These are phyloP conservation scores for Charina bottae DNA, from an alignment of 2,113 vertebrate species.

Conservation along the genomic window DNA sequence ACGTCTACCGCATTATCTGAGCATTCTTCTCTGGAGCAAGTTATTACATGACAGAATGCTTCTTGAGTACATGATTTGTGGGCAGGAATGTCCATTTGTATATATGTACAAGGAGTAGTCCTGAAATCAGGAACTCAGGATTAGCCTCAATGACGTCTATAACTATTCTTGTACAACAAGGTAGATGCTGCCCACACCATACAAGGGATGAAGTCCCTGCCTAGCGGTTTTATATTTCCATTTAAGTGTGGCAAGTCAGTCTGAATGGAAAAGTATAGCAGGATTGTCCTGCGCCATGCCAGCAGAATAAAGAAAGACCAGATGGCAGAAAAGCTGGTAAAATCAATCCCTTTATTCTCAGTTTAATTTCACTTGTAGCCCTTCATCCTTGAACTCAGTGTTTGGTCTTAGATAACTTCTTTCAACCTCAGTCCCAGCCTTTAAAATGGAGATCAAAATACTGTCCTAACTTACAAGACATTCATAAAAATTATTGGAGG, in stretches of 20 bases:
- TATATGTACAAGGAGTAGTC: slow-evolving; percentile 1
- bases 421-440: not conserved
- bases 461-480: not conserved
- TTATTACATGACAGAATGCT: not conserved
- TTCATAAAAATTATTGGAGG: not conserved
- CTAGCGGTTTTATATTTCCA: not conserved
- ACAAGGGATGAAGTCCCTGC: slow-evolving; percentile 5
- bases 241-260: not conserved
- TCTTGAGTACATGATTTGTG: not conserved
- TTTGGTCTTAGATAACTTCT: not conserved
- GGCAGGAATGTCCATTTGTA: not conserved
- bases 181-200: not conserved
- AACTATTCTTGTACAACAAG: slow-evolving; percentile 18
- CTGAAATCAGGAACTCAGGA: slow-evolving; percentile 3
- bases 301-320: not conserved
- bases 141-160: not conserved
- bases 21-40: not conserved
- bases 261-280: not conserved
- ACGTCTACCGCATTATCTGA: not conserved
- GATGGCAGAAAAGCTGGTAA: not conserved
- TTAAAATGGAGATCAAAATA: not conserved
- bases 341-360: not conserved
- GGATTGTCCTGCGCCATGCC: not conserved
- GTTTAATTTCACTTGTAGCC: not conserved
- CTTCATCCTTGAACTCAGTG: not conserved